These are phyloP conservation scores for Spicauda simplicius DNA, from an alignment of 2,888 invertebrate genomes.

Conservation along the genomic window DNA sequence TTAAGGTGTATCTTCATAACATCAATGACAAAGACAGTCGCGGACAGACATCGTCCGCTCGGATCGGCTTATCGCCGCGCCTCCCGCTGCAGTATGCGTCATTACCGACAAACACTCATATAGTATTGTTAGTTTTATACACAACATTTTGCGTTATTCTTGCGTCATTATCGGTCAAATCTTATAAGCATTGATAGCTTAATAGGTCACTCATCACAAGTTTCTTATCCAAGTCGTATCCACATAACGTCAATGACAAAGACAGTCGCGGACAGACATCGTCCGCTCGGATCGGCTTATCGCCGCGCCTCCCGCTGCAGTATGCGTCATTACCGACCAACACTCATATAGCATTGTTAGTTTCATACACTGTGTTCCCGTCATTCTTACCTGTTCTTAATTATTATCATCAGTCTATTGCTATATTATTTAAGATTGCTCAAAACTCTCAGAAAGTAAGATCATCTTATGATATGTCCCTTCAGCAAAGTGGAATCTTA, in stretches of 20 bases:
- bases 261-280: slow-evolving; percentile 61
- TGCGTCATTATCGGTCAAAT: too few relatives aligned
- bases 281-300: slow-evolving; percentile 81
- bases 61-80: slow-evolving; percentile 79
- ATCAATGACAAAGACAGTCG: slow-evolving; percentile 36
- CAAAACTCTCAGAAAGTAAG: too few relatives aligned
- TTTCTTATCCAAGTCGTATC: too few relatives aligned
- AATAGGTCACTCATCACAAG: too few relatives aligned
- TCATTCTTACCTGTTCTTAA: too few relatives aligned
- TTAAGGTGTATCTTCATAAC: slow-evolving; percentile 54
- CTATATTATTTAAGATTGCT: too few relatives aligned
- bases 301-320: slow-evolving; percentile 70
- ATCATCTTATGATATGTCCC: too few relatives aligned
- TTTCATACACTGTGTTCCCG: not conserved
- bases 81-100: slow-evolving; percentile 61
- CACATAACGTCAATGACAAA: slow-evolving; percentile 45
- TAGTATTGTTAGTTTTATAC: not conserved
- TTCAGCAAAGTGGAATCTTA: too few relatives aligned
- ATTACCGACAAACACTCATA: slow-evolving; percentile 39
- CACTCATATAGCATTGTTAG: not conserved
- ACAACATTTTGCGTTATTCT: not conserved
- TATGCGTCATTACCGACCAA: slow-evolving; percentile 65
- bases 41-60: slow-evolving; percentile 77
- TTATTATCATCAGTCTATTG: too few relatives aligned
- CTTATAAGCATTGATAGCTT: too few relatives aligned